Percentiles rank a stretch among this genome's conserved stretches.
phyloP scores from a whole-genome alignment of 2,888 invertebrate genomes.

The Mesochorus sp. region DNA sequence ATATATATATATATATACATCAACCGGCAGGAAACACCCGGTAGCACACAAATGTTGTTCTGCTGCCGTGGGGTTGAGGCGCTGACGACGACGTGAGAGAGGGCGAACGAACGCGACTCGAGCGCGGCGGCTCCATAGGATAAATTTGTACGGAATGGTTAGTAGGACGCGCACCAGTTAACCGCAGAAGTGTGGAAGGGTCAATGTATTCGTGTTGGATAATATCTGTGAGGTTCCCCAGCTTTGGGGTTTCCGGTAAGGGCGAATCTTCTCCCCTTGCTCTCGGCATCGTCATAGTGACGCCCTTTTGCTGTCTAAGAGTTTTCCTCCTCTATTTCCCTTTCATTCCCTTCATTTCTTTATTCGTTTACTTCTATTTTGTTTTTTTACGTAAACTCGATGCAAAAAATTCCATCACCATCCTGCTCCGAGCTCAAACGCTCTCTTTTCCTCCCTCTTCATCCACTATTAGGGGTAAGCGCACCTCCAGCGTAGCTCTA shows the following conservation, averaged over 20 bases:
- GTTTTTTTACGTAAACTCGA: background rate
- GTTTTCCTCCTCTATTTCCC: conserved; percentile 31
- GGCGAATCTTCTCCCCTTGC: background rate
- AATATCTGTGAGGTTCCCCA: conserved; percentile 62
- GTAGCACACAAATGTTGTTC: conserved; percentile 48
- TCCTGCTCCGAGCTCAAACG: conserved; percentile 14
- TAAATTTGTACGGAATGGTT: conserved; percentile 72
- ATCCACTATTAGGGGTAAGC: conserved; percentile 35
- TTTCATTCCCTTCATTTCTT: conserved; percentile 40
- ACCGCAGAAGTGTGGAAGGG: conserved; percentile 69
- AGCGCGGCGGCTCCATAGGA: conserved; percentile 23
- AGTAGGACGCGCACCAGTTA: conserved; percentile 74
- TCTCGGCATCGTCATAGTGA: conserved; percentile 22
- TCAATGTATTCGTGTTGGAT: conserved; percentile 74
- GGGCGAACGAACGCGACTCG: conserved; percentile 5
- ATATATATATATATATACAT: conserved; percentile 1
- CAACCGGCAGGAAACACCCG: conserved; percentile 60
- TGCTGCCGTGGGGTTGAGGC: conserved; percentile 16
- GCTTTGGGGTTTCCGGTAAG: conserved; percentile 32
- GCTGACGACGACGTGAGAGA: conserved; percentile 30
- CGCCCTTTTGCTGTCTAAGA: conserved; percentile 40
- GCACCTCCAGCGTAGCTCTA: conserved; percentile 23
- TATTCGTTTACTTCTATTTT: conserved; percentile 21
- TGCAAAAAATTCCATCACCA: background rate
- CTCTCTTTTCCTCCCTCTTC: conserved; percentile 46